phyloP scores from a whole-genome alignment of 2,797 vertebrate species.

The Hipposideros larvatus region DNA sequence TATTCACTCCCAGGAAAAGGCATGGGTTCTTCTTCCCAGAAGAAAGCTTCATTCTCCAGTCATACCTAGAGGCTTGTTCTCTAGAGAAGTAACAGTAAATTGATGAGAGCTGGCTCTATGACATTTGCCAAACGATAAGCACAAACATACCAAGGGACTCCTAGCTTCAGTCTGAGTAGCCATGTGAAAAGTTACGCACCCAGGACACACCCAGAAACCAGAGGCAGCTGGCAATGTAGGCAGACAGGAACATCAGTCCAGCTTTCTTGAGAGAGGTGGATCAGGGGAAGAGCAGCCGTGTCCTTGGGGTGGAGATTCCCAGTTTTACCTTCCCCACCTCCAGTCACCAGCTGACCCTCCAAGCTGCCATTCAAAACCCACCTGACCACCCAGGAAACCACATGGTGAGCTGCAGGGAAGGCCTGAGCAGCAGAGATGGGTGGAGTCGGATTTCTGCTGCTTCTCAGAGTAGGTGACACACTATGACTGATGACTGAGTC shows the following conservation, averaged over 20 bases:
- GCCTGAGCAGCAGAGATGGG: not conserved
- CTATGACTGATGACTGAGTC: not conserved
- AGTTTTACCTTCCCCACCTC: not conserved
- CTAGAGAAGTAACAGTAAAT: not conserved
- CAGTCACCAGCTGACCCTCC: not conserved
- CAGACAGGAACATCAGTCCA: not conserved
- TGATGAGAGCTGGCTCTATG: not conserved
- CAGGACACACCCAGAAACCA: not conserved
- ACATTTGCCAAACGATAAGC: not conserved
- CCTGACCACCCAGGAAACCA: not conserved
- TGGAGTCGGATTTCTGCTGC: constrained; percentile 25
- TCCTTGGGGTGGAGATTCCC: not conserved
- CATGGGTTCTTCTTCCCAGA: not conserved
- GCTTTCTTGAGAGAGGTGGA: constrained; percentile 37
- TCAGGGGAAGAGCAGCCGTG: not conserved
- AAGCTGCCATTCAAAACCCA: not conserved
- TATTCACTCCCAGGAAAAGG: not conserved
- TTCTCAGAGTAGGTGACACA: constrained; percentile 21
- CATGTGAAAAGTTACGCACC: not conserved
- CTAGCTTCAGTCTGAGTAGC: not conserved
- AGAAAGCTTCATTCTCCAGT: constrained; percentile 1
- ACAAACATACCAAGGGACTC: not conserved
- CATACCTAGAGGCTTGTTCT: not conserved
- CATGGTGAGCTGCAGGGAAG: not conserved
- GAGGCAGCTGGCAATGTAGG: not conserved